These are phyloP conservation scores for Drosophila subsilvestris DNA, from an alignment of 2,888 invertebrate genomes.

Conservation along the genomic window DNA sequence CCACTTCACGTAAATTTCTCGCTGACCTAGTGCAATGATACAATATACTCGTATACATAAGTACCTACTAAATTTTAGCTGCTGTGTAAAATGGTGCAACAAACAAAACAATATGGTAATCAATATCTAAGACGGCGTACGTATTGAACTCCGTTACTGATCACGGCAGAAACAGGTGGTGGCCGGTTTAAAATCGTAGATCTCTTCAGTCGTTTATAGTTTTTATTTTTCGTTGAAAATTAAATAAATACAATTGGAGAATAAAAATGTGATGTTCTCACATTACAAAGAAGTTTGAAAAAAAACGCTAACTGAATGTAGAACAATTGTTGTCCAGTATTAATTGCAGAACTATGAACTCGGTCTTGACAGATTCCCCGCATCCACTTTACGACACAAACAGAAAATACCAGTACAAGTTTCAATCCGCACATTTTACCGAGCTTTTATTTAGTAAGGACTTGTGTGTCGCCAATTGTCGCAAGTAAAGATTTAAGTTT, in stretches of 20 bases:
- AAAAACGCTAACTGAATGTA: background rate
- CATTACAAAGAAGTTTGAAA: slow-evolving; percentile 39
- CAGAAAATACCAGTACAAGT: background rate
- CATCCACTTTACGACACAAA: background rate
- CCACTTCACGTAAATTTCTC: slow-evolving; percentile 44
- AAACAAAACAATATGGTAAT: slow-evolving; percentile 24
- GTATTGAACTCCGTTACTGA: slow-evolving; percentile 40
- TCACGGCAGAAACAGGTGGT: slow-evolving; percentile 60
- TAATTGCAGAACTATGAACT: background rate
- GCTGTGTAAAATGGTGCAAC: slow-evolving; percentile 78
- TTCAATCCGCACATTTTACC: slow-evolving; percentile 66
- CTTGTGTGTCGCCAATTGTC: slow-evolving; percentile 15
- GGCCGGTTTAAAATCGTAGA: slow-evolving; percentile 50
- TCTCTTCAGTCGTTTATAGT: slow-evolving; percentile 16
- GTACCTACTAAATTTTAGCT: slow-evolving; percentile 69
- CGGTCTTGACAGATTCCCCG: background rate
- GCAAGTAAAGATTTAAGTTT: background rate
- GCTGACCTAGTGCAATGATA: slow-evolving; percentile 54
- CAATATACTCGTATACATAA: slow-evolving; percentile 25
- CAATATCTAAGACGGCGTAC: slow-evolving; percentile 31
- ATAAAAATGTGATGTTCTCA: slow-evolving; percentile 21
- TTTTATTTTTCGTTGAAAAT: slow-evolving; percentile 22
- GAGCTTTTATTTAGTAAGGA: slow-evolving; percentile 50
- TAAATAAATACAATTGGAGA: slow-evolving; percentile 8
- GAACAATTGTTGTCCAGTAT: too few relatives aligned